Conservation (phyloP, 2,113 vertebrate genomes). For the Nesogale talazaci region DNA sequence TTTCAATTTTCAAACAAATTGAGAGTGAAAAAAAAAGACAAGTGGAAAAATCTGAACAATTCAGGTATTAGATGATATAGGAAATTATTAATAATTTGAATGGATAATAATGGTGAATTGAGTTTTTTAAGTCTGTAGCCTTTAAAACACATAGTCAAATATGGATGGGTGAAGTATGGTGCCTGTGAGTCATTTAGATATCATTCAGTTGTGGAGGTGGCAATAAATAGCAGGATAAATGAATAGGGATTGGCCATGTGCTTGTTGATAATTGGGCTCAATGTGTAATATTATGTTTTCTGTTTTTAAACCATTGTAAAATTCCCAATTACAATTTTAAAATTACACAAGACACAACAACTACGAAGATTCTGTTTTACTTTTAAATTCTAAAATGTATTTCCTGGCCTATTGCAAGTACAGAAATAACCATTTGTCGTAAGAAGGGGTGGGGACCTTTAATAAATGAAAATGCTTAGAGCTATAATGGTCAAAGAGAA, state of each 20-base stretch:
- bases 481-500: background rate
- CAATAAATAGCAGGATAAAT: background rate
- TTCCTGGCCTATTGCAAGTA: background rate
- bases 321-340: background rate
- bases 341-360: background rate
- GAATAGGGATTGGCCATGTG: background rate
- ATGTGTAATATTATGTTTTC: background rate
- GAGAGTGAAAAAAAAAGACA: background rate
- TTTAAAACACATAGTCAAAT: slow-evolving; percentile 49
- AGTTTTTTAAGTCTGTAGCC: background rate
- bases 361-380: slow-evolving; percentile 2
- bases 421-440: background rate
- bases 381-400: slow-evolving; percentile 21
- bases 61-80: slow-evolving; percentile 32
- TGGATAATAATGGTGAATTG: background rate
- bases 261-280: background rate
- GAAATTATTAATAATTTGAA: background rate
- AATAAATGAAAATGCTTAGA: background rate
- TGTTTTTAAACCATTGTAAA: background rate
- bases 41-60: background rate
- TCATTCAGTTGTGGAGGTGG: background rate
- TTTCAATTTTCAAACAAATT: slow-evolving; percentile 14
- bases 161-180: background rate
- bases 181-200: slow-evolving; percentile 9
- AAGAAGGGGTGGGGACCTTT: background rate